These are phyloP conservation scores for Theretra japonica DNA, from an alignment of 2,888 invertebrate species.

Conservation along the genomic window DNA sequence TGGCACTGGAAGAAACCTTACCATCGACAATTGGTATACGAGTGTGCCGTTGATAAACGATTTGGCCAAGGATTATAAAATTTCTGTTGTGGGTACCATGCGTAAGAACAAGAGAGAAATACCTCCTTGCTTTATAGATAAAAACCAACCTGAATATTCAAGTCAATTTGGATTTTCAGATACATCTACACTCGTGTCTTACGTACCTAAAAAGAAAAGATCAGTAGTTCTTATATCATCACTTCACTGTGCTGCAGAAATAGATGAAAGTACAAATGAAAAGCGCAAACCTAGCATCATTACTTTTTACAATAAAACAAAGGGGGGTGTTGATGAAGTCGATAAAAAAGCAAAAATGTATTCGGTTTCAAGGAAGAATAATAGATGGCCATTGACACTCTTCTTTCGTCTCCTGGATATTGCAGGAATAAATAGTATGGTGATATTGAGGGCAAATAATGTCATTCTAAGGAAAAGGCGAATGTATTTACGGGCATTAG, in stretches of 20 bases:
- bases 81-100: constrained; percentile 41
- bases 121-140: constrained; percentile 25
- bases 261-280: constrained; percentile 35
- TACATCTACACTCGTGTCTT: too few relatives aligned
- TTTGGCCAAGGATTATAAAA: constrained; percentile 40
- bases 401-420: constrained; percentile 45
- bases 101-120: constrained; percentile 42
- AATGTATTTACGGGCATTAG: not conserved
- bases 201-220: constrained; percentile 45
- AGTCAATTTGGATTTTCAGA: too few relatives aligned
- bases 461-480: too few relatives aligned
- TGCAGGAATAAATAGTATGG: constrained; percentile 44
- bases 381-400: constrained; percentile 49
- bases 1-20: constrained; percentile 47
- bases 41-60: constrained; percentile 44
- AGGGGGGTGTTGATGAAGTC: constrained; percentile 41
- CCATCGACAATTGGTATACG: constrained; percentile 48
- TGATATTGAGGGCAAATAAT: too few relatives aligned
- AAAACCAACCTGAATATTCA: too few relatives aligned
- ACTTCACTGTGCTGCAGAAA: constrained; percentile 37
- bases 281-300: constrained; percentile 40
- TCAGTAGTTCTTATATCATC: constrained; percentile 38
- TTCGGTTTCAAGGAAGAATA: constrained; percentile 43
- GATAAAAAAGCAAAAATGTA: constrained; percentile 40
- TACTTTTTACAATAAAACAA: constrained; percentile 43